Evolutionary conservation across 64 coral and sea anemone genomes (phyloP), one percentile per base, ranked within the genome.

Genomic region (Pocillopora verrucosa): DNA sequence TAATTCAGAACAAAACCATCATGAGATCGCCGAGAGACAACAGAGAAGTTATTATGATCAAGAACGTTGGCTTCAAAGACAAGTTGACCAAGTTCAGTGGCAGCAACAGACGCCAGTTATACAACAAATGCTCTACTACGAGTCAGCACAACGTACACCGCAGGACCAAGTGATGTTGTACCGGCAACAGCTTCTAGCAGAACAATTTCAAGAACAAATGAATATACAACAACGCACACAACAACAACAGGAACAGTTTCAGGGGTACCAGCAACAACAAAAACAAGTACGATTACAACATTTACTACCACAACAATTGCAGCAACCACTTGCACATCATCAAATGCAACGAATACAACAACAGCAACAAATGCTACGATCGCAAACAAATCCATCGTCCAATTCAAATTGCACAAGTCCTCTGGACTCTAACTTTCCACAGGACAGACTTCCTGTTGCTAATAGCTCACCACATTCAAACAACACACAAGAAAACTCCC

Each of bases 1-100:
- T 17, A 16, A 19, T 69, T 37, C 16, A 68, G 34, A 15, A 22
- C 15, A 37, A 56, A 69, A 34, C 22, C 34, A 36, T 12, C 61
- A 84, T 16, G 13, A n/a, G 62, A 35, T 37, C 2, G 25, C 30
- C 15, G 19, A 35, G 4, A 19, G 13, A 13, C 79, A 63, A 61
- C 59, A 17, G 10, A 34, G 63, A 17, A 26, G 62, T 64, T 62
- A 37, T n/a, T 60, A 20, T 20, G 56, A 60, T 16, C 77, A 80
- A 60, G 77, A 80, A 13, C 22, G 16, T 17, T 80, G 77, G 77
- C 56, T 80, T 57, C 56, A 25, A 80, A 80, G 15, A 11, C 76
- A 78, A 57, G 76, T 38, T 5, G 16, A 78, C 20, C 80, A 84
- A 84, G 35, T 51, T 84, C 80, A 84, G n/a, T 20, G 41, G 17